phyloP scores from a whole-genome alignment of 2,113 vertebrate species.

The Aegypius monachus region DNA sequence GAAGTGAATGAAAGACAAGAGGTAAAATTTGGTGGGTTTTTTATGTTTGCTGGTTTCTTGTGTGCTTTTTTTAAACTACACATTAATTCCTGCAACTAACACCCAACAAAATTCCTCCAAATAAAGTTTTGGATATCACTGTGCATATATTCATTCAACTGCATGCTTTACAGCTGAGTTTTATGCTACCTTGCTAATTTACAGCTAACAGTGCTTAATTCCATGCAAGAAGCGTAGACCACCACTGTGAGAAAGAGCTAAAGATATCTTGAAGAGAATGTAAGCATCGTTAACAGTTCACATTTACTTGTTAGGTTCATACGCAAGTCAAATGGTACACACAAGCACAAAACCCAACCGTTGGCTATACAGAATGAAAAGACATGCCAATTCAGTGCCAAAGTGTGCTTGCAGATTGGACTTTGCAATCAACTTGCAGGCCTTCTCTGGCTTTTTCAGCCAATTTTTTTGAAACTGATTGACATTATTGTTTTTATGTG shows the following conservation, averaged over 20 bases:
- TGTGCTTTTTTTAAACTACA: background rate
- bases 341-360: background rate
- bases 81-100: background rate
- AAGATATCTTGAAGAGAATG: background rate
- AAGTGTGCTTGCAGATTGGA: background rate
- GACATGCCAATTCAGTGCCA: background rate
- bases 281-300: background rate
- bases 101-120: background rate
- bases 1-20: background rate
- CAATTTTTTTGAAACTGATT: background rate
- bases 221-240: accelerated
- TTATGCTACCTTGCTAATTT: background rate
- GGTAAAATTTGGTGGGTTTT: background rate
- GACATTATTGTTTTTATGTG: background rate
- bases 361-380: background rate
- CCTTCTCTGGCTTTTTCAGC: background rate
- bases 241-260: background rate
- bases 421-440: background rate
- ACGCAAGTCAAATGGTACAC: background rate
- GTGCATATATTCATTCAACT: too few species aligned
- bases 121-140: background rate
- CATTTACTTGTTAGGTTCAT: background rate
- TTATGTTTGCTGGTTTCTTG: background rate
- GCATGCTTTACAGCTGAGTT: too few species aligned
- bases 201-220: background rate